These are phyloP conservation scores for Sebastes matsubarae DNA, from an alignment of 2,797 vertebrate genomes.

Conservation along the genomic window DNA sequence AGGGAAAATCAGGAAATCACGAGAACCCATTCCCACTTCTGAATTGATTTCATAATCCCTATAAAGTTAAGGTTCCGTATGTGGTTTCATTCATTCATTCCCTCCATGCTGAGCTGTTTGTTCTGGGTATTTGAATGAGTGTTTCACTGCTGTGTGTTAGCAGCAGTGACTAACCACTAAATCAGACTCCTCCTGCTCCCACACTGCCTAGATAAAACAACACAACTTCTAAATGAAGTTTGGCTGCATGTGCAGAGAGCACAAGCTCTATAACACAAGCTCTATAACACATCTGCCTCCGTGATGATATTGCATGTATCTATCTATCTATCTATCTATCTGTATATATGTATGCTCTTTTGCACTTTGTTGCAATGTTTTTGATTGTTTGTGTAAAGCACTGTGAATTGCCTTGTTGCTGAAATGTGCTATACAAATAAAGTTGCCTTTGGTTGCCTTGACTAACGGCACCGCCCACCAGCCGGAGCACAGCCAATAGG, in stretches of 20 bases:
- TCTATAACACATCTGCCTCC: too few relatives aligned
- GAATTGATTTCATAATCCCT: not conserved
- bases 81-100: not conserved
- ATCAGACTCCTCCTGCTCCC: not conserved
- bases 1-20: not conserved
- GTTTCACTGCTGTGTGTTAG: not conserved
- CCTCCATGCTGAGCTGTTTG: not conserved
- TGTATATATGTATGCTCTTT: too few relatives aligned
- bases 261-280: not conserved
- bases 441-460: too few relatives aligned
- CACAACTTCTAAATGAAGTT: not conserved
- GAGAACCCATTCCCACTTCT: not conserved
- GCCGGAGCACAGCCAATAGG: too few relatives aligned
- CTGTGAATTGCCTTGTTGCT: too few relatives aligned
- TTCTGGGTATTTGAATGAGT: not conserved
- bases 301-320: too few relatives aligned
- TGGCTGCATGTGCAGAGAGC: not conserved
- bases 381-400: too few relatives aligned
- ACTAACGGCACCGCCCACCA: too few relatives aligned
- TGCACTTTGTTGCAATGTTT: too few relatives aligned
- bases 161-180: not conserved
- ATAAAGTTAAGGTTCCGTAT: not conserved
- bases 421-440: too few relatives aligned
- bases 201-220: not conserved
- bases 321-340: too few relatives aligned